Evolutionary conservation across 2,113 vertebrate species (phyloP).

Genomic region (Xerus inauris): DNA sequence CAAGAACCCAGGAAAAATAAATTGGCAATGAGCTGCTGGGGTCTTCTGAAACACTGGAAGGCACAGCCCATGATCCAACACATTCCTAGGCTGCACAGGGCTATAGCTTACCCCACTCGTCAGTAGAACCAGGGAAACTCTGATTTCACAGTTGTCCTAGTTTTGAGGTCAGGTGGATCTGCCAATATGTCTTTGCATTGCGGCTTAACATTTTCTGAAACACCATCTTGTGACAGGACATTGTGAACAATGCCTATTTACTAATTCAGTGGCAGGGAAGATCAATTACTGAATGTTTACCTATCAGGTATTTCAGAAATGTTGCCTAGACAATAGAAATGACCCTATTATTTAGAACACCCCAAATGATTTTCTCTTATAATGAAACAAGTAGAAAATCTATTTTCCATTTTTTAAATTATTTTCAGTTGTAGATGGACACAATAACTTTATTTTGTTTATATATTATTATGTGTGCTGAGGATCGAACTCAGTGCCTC

Average conservation of each 20-base stretch:
- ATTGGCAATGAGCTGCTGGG: no score
- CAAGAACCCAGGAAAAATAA: no score
- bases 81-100: no score
- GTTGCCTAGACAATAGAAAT: background rate
- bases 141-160: background rate
- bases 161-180: background rate
- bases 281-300: background rate
- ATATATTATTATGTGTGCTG: no score
- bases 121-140: no score
- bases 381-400: background rate
- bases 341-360: no score
- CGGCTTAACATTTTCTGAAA: background rate
- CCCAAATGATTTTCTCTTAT: background rate
- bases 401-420: background rate
- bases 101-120: no score
- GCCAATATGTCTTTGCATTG: background rate
- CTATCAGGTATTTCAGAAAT: background rate
- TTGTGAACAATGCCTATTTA: background rate
- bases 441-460: no score
- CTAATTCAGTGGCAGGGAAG: background rate
- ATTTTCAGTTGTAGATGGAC: no score
- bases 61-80: no score
- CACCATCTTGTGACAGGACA: background rate
- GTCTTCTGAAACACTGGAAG: no score
- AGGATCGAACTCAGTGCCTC: no score